Evolutionary conservation across 2,113 vertebrate genomes (phyloP), one percentile per base, ranked within the genome.

Genomic region (Atractosteus spatula): DNA sequence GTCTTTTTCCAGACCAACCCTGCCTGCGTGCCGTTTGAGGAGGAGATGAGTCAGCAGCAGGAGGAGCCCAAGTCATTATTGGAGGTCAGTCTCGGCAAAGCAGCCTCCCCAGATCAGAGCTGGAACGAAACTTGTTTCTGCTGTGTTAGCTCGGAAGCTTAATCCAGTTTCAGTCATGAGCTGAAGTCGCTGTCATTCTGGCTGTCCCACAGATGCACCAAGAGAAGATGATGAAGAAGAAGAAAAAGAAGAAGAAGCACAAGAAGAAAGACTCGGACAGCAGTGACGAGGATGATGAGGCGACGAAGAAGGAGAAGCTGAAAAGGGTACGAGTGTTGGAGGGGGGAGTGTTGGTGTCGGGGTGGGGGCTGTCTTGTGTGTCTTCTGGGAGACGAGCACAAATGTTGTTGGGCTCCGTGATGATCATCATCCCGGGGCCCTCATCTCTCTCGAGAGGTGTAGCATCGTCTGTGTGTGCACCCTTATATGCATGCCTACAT

Each of bases 171-270:
- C 29, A 29, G 29, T 29, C 29, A 29, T 29, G 29, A 29, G 29
- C 29, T 29, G 29, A 29, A 29, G 29, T 29, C 29, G 29, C 29
- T 29, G 29, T 29, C 29, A 29, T 29, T 29, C 29, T 29, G 29
- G 29, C 29, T 29, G 29, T 29, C 44, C 45, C 62, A 55, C 78
- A 99, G 97, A 91, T 99, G 75, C 97, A 98, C 77, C 94, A 94
- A 74, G 96, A 98, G 75, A 99, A 98, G 82, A 91, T 95, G 80
- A 96, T 94, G 72, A 98, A 96, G 70, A 97, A 95, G 89, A 97
- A 94, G 82, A 97, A 88, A 77, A 95, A 93, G 55, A 93, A 92
- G 80, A 91, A 87, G 8, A 54, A 67, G 8, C 68, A 69, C 72
- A 95, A 93, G 77, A 97, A 89, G 79, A 93, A 87, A 14, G 86